These are phyloP conservation scores for Drosophila putrida DNA, from an alignment of 2,888 invertebrate species.

Conservation along the genomic window DNA sequence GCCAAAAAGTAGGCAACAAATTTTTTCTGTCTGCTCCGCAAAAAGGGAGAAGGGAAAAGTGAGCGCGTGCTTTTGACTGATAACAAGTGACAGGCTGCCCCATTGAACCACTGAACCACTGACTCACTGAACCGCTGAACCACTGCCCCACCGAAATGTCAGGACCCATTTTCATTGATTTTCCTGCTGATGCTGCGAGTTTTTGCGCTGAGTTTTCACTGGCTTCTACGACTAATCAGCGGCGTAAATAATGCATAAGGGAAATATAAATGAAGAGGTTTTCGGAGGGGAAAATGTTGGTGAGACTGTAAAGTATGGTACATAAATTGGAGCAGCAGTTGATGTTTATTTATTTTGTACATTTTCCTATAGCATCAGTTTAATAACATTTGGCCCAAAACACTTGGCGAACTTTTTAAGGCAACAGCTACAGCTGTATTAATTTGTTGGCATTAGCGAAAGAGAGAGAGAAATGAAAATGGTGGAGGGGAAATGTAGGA, in stretches of 20 bases:
- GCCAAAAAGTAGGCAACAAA: slow-evolving; percentile 45
- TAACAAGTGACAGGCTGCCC: slow-evolving; percentile 40
- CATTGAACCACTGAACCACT: not conserved
- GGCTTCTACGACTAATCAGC: slow-evolving; percentile 47
- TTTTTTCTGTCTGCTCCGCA: slow-evolving; percentile 12
- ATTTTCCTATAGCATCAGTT: slow-evolving; percentile 12
- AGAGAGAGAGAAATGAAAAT: not conserved
- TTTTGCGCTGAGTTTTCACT: slow-evolving; percentile 42
- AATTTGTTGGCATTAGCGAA: slow-evolving; percentile 55
- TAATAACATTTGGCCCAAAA: slow-evolving; percentile 30
- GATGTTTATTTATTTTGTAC: slow-evolving; percentile 16
- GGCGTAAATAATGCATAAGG: slow-evolving; percentile 50
- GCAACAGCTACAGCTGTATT: slow-evolving; percentile 45
- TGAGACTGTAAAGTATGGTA: slow-evolving; percentile 12
- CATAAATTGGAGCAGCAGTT: slow-evolving; percentile 19
- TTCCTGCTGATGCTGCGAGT: slow-evolving; percentile 24
- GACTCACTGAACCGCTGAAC: not conserved
- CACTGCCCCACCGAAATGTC: not conserved
- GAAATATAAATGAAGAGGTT: slow-evolving; percentile 37
- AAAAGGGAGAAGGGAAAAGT: not conserved
- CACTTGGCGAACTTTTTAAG: slow-evolving; percentile 24
- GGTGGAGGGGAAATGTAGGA: not conserved
- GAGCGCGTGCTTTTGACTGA: slow-evolving; percentile 53
- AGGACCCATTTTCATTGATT: slow-evolving; percentile 18
- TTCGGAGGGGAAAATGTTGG: not conserved